Base-by-base conservation (phyloP, 2,888 invertebrate genomes). In the Diarsia dahlii region DNA sequence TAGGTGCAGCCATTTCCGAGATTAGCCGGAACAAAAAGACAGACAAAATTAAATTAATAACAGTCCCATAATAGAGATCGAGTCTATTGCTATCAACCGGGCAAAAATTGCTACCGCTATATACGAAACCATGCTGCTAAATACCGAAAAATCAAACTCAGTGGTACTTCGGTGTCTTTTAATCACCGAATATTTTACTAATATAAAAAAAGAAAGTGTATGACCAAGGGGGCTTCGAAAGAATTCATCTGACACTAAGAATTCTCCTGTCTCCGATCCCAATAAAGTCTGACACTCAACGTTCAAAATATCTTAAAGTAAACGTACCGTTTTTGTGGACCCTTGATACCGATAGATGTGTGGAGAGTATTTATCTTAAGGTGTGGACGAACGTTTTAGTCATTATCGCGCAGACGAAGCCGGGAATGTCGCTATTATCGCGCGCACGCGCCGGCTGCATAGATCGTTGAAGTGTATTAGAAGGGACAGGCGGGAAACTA, bases 351-450 rank as follows among this genome's bases (percentile, higher is more conserved):
- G 67, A 62, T 56, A 84, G 86, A 89, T 84, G 78, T 81, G 78
- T 82, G 63, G 86, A 85, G 82, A 88, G 85, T 56, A 87, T 91
- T 94, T 94, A 93, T 94, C 93, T 91, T 83, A 86, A 90, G 90
- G 89, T 90, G 92, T 89, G 89, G 90, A 88, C 84, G 85, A 89
- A 93, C 92, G 92, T 94, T 95, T 95, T 94, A 95, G 93, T 87
- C 81, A 89, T 94, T 95, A 95, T 95, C 95, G 82, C 69, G 63
- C 72, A 80, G 85, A 68, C 84, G 80, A 74, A 74, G 69, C 71
- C 81, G 89, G 88, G 91, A 92, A 90, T 93, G 92, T 88, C 90
- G 90, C 85, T 87, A 90, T 91, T 93, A 94, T 94, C 87, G 78
- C 85, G 93, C 90, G 95, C 92, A 95, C 95, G 95, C 94, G 95